Base-by-base conservation (phyloP, 2,888 invertebrate species). In the Drosophila quinaria region DNA sequence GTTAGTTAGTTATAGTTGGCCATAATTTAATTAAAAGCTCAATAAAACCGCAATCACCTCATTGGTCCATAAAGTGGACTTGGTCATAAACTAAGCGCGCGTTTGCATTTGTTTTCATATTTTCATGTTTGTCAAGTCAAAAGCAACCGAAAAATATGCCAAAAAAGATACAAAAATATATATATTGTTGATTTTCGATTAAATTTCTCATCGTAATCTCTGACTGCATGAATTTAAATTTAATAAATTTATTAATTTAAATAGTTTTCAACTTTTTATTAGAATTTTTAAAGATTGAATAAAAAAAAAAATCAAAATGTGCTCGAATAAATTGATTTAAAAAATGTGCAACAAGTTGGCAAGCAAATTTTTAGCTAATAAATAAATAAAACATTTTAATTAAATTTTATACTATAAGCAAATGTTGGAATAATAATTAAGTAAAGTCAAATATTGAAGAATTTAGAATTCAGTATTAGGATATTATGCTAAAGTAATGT, bases 41-140 rank as follows among this genome's bases (percentile, higher is more conserved):
- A 79, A 80, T 55, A 81, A 83, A 79, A 80, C 80, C 84, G 90
- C 91, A 92, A 91, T 92, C 92, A 92, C 92, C 92, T 92, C 92
- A 86, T 92, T 91, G 90, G 92, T 91, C 92, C 92, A 92, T 90
- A 91, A 91, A 88, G 87, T 92, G 92, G 92, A 92, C 92, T 92
- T 92, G 90, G 92, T 92, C 87, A 92, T 92, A 92, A 92, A 92
- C 92, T 92, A 91, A 89, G 87, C 80, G 75, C 82, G 70, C 72
- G 78, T 85, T 77, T 74, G 74, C 78, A 77, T 87, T 91, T 87
- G 84, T 87, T 86, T 56, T 39, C 17, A 39, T 54, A 44, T 59
- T 89, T 78, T 33, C 3, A 11, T 84, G 62, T 72, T 85, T 83
- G 87, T 85, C 77, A 79, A 81, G 80, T 79, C 78, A 78, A 87